Evolutionary conservation across 2,888 invertebrate species (phyloP), one percentile per base, ranked within the genome.

Genomic region (Phaonia tiefii): DNA sequence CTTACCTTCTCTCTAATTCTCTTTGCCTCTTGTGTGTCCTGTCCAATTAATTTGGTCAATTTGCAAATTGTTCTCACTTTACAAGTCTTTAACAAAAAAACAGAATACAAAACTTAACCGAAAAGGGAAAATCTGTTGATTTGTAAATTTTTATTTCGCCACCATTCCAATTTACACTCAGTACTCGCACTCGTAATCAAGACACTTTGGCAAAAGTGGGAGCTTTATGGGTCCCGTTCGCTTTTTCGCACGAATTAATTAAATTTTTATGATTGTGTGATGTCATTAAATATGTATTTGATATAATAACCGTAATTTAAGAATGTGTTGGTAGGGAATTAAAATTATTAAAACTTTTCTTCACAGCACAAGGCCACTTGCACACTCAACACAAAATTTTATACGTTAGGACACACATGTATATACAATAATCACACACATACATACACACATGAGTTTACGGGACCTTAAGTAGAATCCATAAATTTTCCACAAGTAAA

Each of bases 211-310:
- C 31, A 5, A 8, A 31, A 5, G 3, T 31, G 31, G 31, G 4
- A 5, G 31, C 31, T 8, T 31, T 31, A 5, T 8, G 31, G 3
- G 4, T 3, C 31, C 3, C 8, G 31, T 31, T 31, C 8, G 31
- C 31, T 31, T 8, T 65, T 65, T 65, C 26, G 1, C 4, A 7
- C n/a, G 63, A 63, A 25, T 63, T 63, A 63, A 63, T 63, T 65
- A 65, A 65, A 46, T 15, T 65, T 44, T 65, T 37, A 46, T 26
- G 46, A 26, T 65, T n/a, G 63, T 65, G 72, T 49, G 26, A 75
- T 63, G 37, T 75, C 54, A 75, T 75, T 80, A 80, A 69, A 69
- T 26, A 72, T 69, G 46, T 39, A 69, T 72, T 75, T 60, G 60
- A 20, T 44, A 39, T 5, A 54, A 15, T 56, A 66, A 42, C 13